These are phyloP conservation scores for Aythya baeri DNA, from an alignment of 2,113 vertebrate genomes.

Conservation along the genomic window DNA sequence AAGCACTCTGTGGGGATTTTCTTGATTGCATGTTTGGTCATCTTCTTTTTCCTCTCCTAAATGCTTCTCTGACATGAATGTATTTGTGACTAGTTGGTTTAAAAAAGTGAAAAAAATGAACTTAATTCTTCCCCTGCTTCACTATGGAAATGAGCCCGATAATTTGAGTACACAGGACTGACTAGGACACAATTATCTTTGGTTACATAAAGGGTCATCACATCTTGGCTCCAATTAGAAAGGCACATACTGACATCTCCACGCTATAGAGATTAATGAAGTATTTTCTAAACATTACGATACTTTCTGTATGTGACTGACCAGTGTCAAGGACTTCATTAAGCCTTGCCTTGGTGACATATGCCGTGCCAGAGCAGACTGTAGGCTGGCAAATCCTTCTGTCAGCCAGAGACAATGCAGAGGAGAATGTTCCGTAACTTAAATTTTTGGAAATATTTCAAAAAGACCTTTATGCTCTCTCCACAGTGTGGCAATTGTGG, in stretches of 20 bases:
- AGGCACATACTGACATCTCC: background rate
- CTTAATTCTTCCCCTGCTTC: background rate
- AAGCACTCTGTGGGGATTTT: background rate
- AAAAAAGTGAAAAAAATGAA: background rate
- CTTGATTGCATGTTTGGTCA: constrained; percentile 34
- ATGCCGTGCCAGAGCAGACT: background rate
- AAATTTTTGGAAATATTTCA: background rate
- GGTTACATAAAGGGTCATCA: background rate
- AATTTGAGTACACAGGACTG: background rate
- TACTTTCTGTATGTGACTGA: background rate
- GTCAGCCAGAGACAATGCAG: background rate
- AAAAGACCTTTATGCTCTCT: background rate
- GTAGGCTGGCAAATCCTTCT: background rate
- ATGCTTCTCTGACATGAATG: background rate
- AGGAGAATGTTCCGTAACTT: background rate
- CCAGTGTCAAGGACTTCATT: background rate
- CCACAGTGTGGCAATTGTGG: background rate
- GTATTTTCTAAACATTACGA: background rate
- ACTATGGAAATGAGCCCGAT: background rate
- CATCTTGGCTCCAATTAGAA: constrained; percentile 23
- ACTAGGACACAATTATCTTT: constrained; percentile 1
- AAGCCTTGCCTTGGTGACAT: background rate
- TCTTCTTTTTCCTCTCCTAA: constrained; percentile 7
- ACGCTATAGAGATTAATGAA: background rate
- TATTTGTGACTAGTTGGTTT: background rate